Conservation (phyloP, 2,888 invertebrate species). For the Drosophila kanekoi region DNA sequence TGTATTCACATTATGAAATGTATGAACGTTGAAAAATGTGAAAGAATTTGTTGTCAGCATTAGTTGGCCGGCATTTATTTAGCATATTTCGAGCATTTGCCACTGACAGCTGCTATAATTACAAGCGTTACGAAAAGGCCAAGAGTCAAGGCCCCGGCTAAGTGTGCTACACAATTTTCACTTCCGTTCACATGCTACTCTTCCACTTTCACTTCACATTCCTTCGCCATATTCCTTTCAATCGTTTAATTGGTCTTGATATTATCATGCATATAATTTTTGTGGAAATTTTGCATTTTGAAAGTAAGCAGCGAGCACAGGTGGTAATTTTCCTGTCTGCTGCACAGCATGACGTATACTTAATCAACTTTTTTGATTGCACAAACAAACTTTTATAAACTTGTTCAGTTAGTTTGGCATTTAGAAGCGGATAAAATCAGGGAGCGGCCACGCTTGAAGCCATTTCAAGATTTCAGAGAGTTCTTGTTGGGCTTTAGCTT, state of each 20-base stretch:
- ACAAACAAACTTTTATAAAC: constrained; percentile 13
- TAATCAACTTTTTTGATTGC: constrained; percentile 39
- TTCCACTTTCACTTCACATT: background rate
- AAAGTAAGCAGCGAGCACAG: background rate
- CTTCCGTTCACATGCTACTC: too few relatives aligned
- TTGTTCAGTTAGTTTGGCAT: constrained; percentile 11
- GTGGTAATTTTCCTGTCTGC: constrained; percentile 9
- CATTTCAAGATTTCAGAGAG: constrained; percentile 13
- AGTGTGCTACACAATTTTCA: constrained; percentile 37
- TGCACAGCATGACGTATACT: constrained; percentile 52
- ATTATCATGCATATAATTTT: constrained; percentile 8
- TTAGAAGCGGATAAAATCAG: background rate
- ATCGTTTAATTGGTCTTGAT: constrained; percentile 37
- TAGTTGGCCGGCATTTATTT: constrained; percentile 17
- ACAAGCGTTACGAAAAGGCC: constrained; percentile 31
- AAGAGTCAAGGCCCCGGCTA: constrained; percentile 46
- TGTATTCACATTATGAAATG: constrained; percentile 20
- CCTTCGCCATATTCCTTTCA: background rate
- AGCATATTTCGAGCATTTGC: constrained; percentile 36
- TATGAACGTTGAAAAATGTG: constrained; percentile 1
- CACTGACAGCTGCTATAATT: constrained; percentile 40
- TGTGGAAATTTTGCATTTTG: constrained; percentile 10
- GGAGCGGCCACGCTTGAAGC: background rate
- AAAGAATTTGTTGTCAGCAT: background rate
- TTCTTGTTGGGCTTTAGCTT: background rate